Evolutionary conservation across 2,113 vertebrate species (phyloP), one percentile per base, ranked within the genome.

Genomic region (Mesoclemmys tuberculata): DNA sequence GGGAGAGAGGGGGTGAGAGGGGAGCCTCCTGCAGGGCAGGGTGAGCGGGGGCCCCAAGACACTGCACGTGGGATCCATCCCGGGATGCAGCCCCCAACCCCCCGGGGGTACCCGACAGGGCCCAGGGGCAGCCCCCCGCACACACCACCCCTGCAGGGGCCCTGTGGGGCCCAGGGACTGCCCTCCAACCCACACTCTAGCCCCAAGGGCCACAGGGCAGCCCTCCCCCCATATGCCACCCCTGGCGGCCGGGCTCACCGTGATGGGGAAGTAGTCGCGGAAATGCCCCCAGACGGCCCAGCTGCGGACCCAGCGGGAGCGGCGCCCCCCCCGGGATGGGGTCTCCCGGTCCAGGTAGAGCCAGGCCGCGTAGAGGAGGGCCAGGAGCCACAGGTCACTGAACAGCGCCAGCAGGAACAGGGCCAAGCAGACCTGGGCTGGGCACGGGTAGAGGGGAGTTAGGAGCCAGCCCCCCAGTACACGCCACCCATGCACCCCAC

Each of bases 291-390:
- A 99, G 14, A 98, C 49, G 6, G 48, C 92, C 98, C 98, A 99
- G 79, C 58, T 96, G 52, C 98, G 94, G 49, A 98, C 96, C 97
- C 97, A 98, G 31, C 41, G 49, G 2, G 48, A 96, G 94, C 90
- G 92, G 75, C 97, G 98, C 54, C 98, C 98, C 49, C 98, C 98
- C 0, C 61, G 89, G 51, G 58, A 78, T 26, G 98, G 98, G 0
- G 97, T 98, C 96, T 99, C 97, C 97, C 98, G 97, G 86, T 99
- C 98, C 93, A 98, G 48, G 80, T 97, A 98, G 82, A 99, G 97
- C 98, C 98, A 98, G 95, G 97, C 96, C 31, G 97, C 97, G 77
- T 98, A 98, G 49, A 99, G 92, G 29, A 96, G 80, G 0, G 93
- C 97, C 12, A 98, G 51, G 35, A 95, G 86, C 98, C 98, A 99